phyloP scores from a whole-genome alignment of 2,797 vertebrate genomes.

The Chelon labrosus region DNA sequence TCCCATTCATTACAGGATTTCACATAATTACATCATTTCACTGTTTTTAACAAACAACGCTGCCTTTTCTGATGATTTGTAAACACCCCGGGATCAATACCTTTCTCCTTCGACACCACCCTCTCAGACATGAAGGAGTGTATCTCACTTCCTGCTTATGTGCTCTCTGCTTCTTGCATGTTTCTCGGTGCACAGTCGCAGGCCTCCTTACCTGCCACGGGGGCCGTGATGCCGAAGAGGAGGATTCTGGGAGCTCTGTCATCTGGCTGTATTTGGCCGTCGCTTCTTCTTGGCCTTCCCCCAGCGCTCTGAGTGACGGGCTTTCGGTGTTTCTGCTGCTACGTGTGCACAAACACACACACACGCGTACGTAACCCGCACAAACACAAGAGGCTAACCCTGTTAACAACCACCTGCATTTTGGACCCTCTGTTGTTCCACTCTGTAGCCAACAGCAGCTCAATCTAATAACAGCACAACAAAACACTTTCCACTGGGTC shows the following conservation, averaged over 20 bases:
- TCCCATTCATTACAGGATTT: conserved; percentile 72
- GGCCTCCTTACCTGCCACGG: conserved; percentile 84
- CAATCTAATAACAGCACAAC: conserved; percentile 83
- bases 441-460: conserved; percentile 79
- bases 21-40: conserved; percentile 79
- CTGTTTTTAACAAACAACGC: conserved; percentile 50
- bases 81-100: conserved; percentile 62
- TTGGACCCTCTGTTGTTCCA: conserved; percentile 79
- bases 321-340: conserved; percentile 71
- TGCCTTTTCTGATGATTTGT: conserved; percentile 27
- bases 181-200: conserved; percentile 1
- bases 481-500: conserved; percentile 75
- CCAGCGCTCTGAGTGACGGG: conserved; percentile 73
- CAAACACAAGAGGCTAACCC: conserved; percentile 67
- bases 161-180: conserved; percentile 13
- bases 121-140: conserved; percentile 19
- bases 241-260: conserved; percentile 73
- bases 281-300: conserved; percentile 80
- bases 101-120: conserved; percentile 27
- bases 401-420: conserved; percentile 84
- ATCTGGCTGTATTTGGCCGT: conserved; percentile 72
- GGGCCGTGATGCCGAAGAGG: conserved; percentile 62
- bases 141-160: conserved; percentile 59
- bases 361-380: conserved; percentile 31
- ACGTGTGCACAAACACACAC: conserved; percentile 49